Evolutionary conservation across 1,140 invertebrate genomes (phyloP), one percentile per base, ranked within the genome.

Genomic region (Bathynomus jamesi): DNA sequence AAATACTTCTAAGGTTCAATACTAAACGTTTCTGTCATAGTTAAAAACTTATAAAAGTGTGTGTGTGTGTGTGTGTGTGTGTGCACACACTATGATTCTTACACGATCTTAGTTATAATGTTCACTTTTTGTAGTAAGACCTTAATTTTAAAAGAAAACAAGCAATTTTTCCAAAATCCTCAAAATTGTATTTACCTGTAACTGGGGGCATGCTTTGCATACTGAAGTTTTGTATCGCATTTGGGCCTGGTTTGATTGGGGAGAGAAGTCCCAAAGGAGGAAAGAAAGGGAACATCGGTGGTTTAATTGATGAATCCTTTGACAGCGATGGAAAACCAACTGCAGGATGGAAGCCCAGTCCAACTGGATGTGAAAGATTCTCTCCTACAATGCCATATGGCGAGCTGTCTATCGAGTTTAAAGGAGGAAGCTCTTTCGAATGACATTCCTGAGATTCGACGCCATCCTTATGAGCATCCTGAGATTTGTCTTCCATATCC

Each of bases 401-500:
- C 21, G 40, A 1, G 2, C 2, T 17, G 2, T 53, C 40, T 3
- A 21, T 21, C 1, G 40, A 53, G 13, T 21, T 21, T 21, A 53
- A 21, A 17, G 40, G 40, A 5, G 40, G 40, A 53, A 53, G 40
- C 40, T 53, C 40, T 21, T 53, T 53, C 2, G 40, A 53, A 53
- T 53, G 40, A 53, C 21, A 17, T 53, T 53, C 40, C 5, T 53
- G 40, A 53, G 40, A 53, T 53, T 53, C 40, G 2, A 21, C 13
- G 13, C 40, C 21, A 17, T 53, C 40, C 40, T 53, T 53, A 53
- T 2, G 40, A 53, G 40, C 40, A 21, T 53, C 40, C 40, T 53
- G 2, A 21, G 40, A 53, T 53, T 53, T 53, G 5, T 53, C 40
- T 2, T 70, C 75, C 4, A 76, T 67, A 21, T 76, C 74, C 0